Evolutionary conservation across 2,113 vertebrate species (phyloP), one percentile per base, ranked within the genome.

Genomic region (Andinoacara biseriatus): DNA sequence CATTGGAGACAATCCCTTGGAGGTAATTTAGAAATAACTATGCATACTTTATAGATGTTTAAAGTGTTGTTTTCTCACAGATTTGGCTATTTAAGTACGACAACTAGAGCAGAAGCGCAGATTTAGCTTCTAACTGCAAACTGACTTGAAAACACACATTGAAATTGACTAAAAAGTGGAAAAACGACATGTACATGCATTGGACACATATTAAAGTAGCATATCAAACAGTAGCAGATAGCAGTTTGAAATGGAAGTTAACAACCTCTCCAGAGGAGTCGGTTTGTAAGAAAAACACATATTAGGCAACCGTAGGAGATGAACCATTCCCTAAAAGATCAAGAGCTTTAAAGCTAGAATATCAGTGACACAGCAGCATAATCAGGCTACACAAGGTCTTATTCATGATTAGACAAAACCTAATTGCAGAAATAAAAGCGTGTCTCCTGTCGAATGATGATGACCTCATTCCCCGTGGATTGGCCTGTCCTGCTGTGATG

Each of bases 391-490:
- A 46, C 38, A 3, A 72, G 58, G 67, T 85, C 74, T 58, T 26
- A 31, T 58, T 83, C 57, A 59, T 79, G 76, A 91, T 90, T 80
- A 84, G 85, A 82, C n/a, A 49, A 78, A 65, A 82, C 15, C 59
- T 93, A 88, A 93, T 90, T 89, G 87, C 65, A 60, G 76, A 52
- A 90, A 74, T 24, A 76, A 10, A 57, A 78, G 35, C 14, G 2
- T 7, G 60, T 86, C 59, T 79, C 81, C 87, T 76, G 92, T 88
- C 58, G 29, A 69, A 78, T 46, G 57, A 72, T 74, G 75, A 91
- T 92, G 88, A 94, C 90, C 87, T 88, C 76, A 76, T 75, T 69
- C 65, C 78, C 76, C 14, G 31, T 58, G 49, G 79, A 72, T 79
- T 61, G 60, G 61, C 35, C 63, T 1, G 74, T 67, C 89, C 82